Percentiles rank a stretch among this genome's conserved stretches.
These are phyloP conservation scores for Philaenus spumarius DNA, from an alignment of 1,140 invertebrate genomes.

Conservation along the genomic window DNA sequence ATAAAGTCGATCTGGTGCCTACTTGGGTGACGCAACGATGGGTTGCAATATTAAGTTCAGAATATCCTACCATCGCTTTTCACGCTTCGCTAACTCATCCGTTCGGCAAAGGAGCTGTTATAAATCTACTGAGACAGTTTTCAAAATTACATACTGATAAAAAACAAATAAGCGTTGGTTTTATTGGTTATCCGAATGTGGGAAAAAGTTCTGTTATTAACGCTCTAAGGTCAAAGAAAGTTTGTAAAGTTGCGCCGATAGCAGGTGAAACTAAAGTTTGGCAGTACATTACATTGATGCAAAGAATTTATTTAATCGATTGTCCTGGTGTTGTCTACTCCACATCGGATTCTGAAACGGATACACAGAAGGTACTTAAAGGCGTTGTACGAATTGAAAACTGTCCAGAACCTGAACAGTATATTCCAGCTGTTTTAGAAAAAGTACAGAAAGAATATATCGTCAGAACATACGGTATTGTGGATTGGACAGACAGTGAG, in stretches of 20 bases:
- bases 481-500: constrained; percentile 65
- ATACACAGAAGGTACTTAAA: constrained; percentile 95
- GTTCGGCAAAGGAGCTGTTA: constrained; percentile 95
- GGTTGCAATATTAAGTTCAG: constrained; percentile 86
- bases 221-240: constrained; percentile 88
- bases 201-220: constrained; percentile 99
- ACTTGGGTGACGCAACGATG: constrained; percentile 96
- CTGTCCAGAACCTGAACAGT: constrained; percentile 90
- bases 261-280: constrained; percentile 99
- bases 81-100: constrained; percentile 97
- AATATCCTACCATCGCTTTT: constrained; percentile 97
- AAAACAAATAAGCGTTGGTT: constrained; percentile 98
- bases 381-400: constrained; percentile 93
- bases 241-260: constrained; percentile 97
- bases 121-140: constrained; percentile 94
- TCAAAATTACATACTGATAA: constrained; percentile 92
- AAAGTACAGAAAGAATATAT: constrained; percentile 88
- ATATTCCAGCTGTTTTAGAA: constrained; percentile 79
- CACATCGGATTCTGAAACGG: constrained; percentile 81
- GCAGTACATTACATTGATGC: constrained; percentile 99
- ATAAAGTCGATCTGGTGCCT: constrained; percentile 93
- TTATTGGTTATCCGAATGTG: constrained; percentile 99
- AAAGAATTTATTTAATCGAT: constrained; percentile 95
- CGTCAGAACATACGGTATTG: constrained; percentile 83
- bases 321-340: constrained; percentile 99